Evolutionary conservation across 2,888 invertebrate genomes (phyloP).

Genomic region (Escarpia spicata): DNA sequence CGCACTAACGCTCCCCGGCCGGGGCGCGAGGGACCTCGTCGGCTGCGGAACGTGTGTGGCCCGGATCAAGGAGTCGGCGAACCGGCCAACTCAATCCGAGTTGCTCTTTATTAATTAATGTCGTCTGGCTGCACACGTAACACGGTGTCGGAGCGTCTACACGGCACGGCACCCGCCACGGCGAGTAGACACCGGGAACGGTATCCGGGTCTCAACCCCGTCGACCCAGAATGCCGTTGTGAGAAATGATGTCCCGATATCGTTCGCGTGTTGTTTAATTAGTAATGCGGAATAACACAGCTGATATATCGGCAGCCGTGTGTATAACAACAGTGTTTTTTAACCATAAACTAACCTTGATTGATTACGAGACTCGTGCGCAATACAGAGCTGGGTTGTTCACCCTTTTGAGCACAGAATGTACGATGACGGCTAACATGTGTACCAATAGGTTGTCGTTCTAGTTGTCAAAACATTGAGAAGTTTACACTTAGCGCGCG

Average conservation of each 20-base stretch:
- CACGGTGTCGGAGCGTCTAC: not conserved
- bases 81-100: not conserved
- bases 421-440: not conserved
- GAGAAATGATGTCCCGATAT: not conserved
- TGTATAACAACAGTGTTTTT: not conserved
- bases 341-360: not conserved
- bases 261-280: not conserved
- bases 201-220: not conserved
- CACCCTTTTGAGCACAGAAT: not conserved
- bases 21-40: not conserved
- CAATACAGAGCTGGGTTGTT: not conserved
- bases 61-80: not conserved
- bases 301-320: no score
- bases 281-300: conserved; percentile 2
- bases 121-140: not conserved
- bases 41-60: not conserved
- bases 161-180: not conserved
- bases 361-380: not conserved
- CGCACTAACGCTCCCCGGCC: not conserved
- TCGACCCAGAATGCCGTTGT: not conserved
- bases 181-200: not conserved
- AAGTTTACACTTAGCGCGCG: no score
- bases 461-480: not conserved
- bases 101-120: not conserved
- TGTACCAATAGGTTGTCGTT: not conserved